phyloP scores from a whole-genome alignment of 2,113 vertebrate species.

The Myocastor coypus region DNA sequence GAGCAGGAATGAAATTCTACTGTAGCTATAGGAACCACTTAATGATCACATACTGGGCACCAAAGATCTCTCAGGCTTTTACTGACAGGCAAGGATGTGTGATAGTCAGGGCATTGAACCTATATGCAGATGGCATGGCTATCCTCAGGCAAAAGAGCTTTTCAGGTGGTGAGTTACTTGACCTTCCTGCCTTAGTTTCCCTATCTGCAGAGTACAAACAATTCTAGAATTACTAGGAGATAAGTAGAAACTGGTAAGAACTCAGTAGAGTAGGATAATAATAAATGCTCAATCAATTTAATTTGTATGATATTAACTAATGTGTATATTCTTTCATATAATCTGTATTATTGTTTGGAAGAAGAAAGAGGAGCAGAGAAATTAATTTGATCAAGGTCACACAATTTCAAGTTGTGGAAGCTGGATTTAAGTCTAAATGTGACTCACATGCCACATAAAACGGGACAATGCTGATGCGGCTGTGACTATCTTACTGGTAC shows the following conservation, averaged over 20 bases:
- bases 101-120: not conserved
- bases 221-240: not conserved
- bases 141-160: not conserved
- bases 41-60: not conserved
- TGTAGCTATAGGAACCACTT: not conserved
- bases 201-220: slow-evolving; percentile 35
- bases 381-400: slow-evolving; percentile 5
- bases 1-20: not conserved
- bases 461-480: not conserved
- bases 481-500: not conserved
- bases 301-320: not conserved
- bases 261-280: not conserved
- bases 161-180: slow-evolving; percentile 17
- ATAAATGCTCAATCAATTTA: slow-evolving; percentile 40
- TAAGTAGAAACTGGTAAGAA: slow-evolving; percentile 30
- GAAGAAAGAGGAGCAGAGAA: slow-evolving; percentile 48
- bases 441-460: not conserved
- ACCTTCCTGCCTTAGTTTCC: not conserved
- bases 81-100: not conserved
- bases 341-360: slow-evolving; percentile 3
- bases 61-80: not conserved
- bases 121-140: not conserved
- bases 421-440: not conserved
- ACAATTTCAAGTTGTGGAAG: not conserved
- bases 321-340: not conserved